Evolutionary conservation across 2,113 vertebrate genomes (phyloP), one percentile per base, ranked within the genome.

Genomic region (Coreoperca whiteheadi): DNA sequence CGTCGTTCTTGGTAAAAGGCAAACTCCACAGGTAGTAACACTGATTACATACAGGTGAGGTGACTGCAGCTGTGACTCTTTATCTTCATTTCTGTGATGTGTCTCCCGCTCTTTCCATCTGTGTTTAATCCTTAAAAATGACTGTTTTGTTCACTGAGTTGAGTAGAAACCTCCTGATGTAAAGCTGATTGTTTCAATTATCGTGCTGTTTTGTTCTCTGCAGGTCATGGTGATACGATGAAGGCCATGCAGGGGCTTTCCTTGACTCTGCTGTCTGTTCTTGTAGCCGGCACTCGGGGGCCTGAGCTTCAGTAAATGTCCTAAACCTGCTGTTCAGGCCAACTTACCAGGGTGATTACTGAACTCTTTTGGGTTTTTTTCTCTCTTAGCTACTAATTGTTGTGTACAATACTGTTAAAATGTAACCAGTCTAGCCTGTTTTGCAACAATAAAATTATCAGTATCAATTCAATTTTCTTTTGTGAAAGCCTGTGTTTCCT

Each of bases 261-360:
- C 63, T 39, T 94, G 87, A 90, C 92, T 79, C 74, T 94, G 74
- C 88, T 94, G 89, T 88, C 39, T 37, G 86, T 59, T 15, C 48
- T 93, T 9, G 68, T 82, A 68, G 84, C 85, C 60, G 84, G 82
- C 2, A 87, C 90, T 80, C 90, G n/a, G 93, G 46, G 14, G 83
- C 60, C 9, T 93, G 6, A 78, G 21, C 59, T 68, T 77, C 0
- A 88, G 91, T 14, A 89, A 57, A 87, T 94, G 93, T 32, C 93
- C 94, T 67, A 59, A 88, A 28, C 87, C 86, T 6, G 60, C 79
- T 4, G 91, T 94, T 43, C 87, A 95, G 79, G 81, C 87, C 48
- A 81, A 94, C 92, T 95, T 18, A 54, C 72, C 73, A 89, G 70
- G 91, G 92, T 94, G 32, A 90, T 60, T 57, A 23, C 23, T 8